These are phyloP conservation scores for Epinephelus coioides DNA, from an alignment of 2,797 vertebrate genomes.

Conservation along the genomic window DNA sequence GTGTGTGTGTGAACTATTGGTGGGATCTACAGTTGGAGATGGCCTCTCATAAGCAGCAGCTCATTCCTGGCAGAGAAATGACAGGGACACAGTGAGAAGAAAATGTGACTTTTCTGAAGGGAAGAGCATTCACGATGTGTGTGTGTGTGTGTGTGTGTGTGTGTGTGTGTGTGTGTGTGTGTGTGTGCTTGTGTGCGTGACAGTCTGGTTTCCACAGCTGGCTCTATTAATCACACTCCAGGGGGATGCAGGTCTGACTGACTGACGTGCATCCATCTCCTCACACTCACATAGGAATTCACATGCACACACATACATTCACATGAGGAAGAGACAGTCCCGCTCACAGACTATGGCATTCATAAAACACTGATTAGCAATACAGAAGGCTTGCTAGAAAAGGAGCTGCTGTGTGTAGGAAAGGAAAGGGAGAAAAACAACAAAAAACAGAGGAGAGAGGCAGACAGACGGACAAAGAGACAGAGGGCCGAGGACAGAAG, in stretches of 20 bases:
- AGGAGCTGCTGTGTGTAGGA: constrained; percentile 23
- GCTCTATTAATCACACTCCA: constrained; percentile 79
- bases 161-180: constrained; percentile 9
- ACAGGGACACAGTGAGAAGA: constrained; percentile 47
- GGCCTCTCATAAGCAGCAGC: constrained; percentile 59
- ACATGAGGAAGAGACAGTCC: constrained; percentile 28
- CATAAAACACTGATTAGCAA: constrained; percentile 75
- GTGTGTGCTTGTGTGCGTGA: constrained; percentile 27
- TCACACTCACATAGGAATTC: constrained; percentile 41
- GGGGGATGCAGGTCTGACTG: constrained; percentile 65
- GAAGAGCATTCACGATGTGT: constrained; percentile 26
- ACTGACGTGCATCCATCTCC: constrained; percentile 65
- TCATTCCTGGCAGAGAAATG: constrained; percentile 66
- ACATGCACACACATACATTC: constrained; percentile 12
- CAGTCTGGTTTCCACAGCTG: constrained; percentile 68
- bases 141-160: constrained; percentile 33
- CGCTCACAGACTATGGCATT: constrained; percentile 51
- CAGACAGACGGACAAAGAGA: constrained; percentile 60
- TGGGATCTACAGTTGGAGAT: constrained; percentile 54
- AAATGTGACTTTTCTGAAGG: constrained; percentile 63
- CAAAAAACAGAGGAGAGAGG: constrained; percentile 23
- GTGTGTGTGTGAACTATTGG: constrained; percentile 18
- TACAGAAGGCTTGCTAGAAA: constrained; percentile 40
- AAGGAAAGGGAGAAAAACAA: constrained; percentile 22
- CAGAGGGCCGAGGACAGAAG: constrained; percentile 54